phyloP scores from a whole-genome alignment of 2,888 invertebrate genomes.

The Erebia aethiops region DNA sequence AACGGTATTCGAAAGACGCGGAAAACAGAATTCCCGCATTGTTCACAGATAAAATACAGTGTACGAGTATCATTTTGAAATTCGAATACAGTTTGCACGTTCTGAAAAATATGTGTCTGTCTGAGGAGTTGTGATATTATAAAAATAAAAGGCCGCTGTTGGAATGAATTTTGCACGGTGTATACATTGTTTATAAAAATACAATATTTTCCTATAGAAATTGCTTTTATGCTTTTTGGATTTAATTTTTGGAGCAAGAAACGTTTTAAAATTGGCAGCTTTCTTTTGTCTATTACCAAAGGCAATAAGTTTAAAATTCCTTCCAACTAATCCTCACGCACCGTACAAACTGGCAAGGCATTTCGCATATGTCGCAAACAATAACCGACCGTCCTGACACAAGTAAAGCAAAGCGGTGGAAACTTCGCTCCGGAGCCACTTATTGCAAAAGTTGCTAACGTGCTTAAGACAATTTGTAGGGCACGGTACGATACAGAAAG shows the following conservation, averaged over 20 bases:
- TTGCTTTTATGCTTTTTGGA: no score
- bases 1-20: constrained; percentile 18
- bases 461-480: constrained; percentile 38
- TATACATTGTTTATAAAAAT: neutral
- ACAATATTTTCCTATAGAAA: neutral
- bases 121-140: constrained; percentile 12
- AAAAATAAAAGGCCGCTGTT: constrained; percentile 10
- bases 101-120: constrained; percentile 12
- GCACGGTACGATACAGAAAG: constrained; percentile 8
- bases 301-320: constrained; percentile 45
- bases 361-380: constrained; percentile 41
- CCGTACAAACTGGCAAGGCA: constrained; percentile 44
- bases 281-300: neutral
- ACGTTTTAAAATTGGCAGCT: neutral
- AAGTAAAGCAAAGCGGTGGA: constrained; percentile 56
- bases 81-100: constrained; percentile 20
- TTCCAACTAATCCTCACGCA: constrained; percentile 45
- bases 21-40: constrained; percentile 12
- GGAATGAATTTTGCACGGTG: constrained; percentile 30
- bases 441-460: constrained; percentile 71
- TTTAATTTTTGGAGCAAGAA: no score
- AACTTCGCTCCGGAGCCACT: constrained; percentile 61
- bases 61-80: constrained; percentile 10
- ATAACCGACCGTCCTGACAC: constrained; percentile 45
- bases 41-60: constrained; percentile 19